These are phyloP conservation scores for Chaenodraco wilsoni DNA, from an alignment of 2,797 vertebrate species.

Conservation along the genomic window DNA sequence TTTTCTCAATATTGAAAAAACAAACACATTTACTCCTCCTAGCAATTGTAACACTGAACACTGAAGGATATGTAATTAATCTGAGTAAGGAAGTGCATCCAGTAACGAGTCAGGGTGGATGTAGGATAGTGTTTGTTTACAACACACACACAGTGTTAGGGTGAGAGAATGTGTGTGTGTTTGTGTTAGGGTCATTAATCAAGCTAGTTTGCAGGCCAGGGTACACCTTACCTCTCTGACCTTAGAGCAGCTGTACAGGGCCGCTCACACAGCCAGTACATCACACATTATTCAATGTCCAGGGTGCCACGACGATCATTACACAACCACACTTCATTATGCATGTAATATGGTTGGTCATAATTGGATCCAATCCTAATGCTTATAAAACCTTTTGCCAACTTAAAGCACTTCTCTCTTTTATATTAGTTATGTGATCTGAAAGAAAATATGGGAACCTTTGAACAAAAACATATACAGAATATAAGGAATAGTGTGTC, in stretches of 20 bases:
- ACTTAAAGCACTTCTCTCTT: background rate
- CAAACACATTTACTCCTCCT: constrained; percentile 1
- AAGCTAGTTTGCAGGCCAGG: constrained; percentile 59
- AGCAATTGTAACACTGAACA: constrained; percentile 2
- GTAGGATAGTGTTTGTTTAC: too few relatives aligned
- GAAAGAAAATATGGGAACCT: background rate
- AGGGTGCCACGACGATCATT: constrained; percentile 15
- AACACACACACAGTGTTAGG: background rate
- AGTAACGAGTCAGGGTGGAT: constrained; percentile 33
- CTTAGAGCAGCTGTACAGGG: constrained; percentile 56
- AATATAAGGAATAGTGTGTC: constrained; percentile 20
- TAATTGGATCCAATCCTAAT: background rate
- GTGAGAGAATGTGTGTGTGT: constrained; percentile 42
- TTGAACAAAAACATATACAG: background rate
- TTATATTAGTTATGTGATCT: background rate
- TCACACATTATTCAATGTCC: constrained; percentile 40
- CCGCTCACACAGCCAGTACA: constrained; percentile 30
- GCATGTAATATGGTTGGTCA: background rate
- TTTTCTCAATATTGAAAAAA: constrained; percentile 19
- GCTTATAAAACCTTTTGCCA: background rate
- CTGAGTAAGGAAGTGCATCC: constrained; percentile 18
- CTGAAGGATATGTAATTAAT: constrained; percentile 18
- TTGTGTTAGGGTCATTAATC: constrained; percentile 71
- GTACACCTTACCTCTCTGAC: constrained; percentile 67
- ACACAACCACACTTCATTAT: constrained; percentile 13